A percentile compares a stretch with the other conserved stretches of the same genome.
Evolutionary conservation across 2,888 invertebrate genomes (phyloP).

Genomic region (Asteroscopus sphinx): DNA sequence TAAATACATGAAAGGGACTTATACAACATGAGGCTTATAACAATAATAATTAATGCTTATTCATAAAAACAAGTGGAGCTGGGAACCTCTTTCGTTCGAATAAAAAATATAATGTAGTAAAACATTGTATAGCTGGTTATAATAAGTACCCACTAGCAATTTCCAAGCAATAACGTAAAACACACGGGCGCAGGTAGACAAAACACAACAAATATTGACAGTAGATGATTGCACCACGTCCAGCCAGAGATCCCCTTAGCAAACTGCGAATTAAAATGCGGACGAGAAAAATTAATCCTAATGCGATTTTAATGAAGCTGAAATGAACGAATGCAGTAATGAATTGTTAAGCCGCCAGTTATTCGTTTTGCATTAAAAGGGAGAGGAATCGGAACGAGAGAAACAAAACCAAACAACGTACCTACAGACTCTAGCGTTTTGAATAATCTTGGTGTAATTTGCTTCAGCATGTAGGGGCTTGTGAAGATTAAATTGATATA

Average conservation of each 20-base stretch:
- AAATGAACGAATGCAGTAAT: constrained; percentile 88
- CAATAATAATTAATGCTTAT: constrained; percentile 33
- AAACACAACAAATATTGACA: constrained; percentile 87
- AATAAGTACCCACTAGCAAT: constrained; percentile 54
- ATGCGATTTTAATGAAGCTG: constrained; percentile 90
- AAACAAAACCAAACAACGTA: constrained; percentile 57
- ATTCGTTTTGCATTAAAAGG: constrained; percentile 75
- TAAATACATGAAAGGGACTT: constrained; percentile 29
- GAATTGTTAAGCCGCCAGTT: constrained; percentile 85
- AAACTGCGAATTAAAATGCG: constrained; percentile 88
- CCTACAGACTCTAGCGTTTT: constrained; percentile 36
- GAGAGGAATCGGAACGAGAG: constrained; percentile 68
- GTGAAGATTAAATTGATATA: constrained; percentile 63
- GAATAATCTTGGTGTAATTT: constrained; percentile 53
- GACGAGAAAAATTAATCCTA: constrained; percentile 90
- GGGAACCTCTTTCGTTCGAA: constrained; percentile 16
- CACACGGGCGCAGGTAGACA: constrained; percentile 79
- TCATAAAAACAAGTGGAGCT: constrained; percentile 35
- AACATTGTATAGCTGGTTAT: constrained; percentile 41
- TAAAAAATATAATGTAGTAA: constrained; percentile 45
- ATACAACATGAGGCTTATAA: constrained; percentile 24
- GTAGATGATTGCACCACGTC: constrained; percentile 86
- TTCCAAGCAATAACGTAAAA: constrained; percentile 70
- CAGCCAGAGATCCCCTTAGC: constrained; percentile 83
- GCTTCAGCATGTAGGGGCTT: constrained; percentile 57